phyloP scores from a whole-genome alignment of 2,888 invertebrate species.

The Lasioglossum figueresi region DNA sequence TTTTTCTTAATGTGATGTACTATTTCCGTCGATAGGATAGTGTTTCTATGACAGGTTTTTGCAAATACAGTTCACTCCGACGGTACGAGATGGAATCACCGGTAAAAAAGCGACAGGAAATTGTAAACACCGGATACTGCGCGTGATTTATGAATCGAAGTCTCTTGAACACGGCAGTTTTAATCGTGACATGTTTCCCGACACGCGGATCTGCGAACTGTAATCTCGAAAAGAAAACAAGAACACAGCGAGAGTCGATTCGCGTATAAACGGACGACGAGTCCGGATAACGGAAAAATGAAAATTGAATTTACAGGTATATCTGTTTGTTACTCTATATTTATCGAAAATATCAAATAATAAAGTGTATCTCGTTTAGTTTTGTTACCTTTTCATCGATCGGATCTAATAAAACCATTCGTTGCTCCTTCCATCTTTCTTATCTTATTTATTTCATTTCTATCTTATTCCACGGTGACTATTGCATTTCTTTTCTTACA shows the following conservation, averaged over 20 bases:
- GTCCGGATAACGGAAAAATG: background rate
- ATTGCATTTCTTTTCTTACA: background rate
- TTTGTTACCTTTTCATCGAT: background rate
- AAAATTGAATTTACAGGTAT: background rate
- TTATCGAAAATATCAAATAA: background rate
- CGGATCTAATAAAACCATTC: background rate
- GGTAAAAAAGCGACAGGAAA: background rate
- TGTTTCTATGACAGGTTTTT: slow-evolving; percentile 2
- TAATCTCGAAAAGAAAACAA: slow-evolving; percentile 6
- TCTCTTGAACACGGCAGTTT: background rate
- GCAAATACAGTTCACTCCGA: background rate
- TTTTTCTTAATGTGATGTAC: background rate
- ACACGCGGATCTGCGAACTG: background rate
- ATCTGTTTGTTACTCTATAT: background rate
- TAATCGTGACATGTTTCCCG: slow-evolving; percentile 10
- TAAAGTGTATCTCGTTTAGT: background rate
- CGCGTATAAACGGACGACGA: too few species aligned
- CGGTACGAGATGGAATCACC: background rate
- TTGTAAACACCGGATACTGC: slow-evolving; percentile 14
- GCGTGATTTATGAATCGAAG: slow-evolving; percentile 13
- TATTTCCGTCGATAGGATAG: background rate
- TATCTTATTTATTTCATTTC: background rate
- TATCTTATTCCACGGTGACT: background rate
- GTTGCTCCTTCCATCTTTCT: background rate
- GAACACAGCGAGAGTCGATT: background rate